These are phyloP conservation scores for Cheilosia pagana DNA, from an alignment of 2,888 invertebrate genomes.

Conservation along the genomic window DNA sequence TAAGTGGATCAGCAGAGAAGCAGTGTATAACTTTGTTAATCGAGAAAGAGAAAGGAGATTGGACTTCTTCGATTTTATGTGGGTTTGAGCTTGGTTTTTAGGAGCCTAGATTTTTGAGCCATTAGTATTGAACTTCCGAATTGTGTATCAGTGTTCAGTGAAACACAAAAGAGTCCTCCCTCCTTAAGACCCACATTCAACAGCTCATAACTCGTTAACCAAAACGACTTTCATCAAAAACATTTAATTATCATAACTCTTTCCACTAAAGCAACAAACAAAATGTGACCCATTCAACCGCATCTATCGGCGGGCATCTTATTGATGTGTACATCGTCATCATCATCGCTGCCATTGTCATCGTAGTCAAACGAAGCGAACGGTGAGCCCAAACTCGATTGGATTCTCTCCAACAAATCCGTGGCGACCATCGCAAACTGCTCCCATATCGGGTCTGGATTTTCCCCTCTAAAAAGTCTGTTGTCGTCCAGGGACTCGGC, in stretches of 20 bases:
- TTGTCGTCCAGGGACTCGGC: constrained; percentile 87
- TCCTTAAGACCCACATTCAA: background rate
- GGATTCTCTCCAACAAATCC: constrained; percentile 87
- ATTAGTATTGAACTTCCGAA: too few species aligned
- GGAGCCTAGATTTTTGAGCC: too few species aligned
- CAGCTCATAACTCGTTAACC: background rate
- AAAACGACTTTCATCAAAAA: constrained; percentile 18
- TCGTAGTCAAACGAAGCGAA: constrained; percentile 73
- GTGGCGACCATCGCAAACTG: constrained; percentile 90
- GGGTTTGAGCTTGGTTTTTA: too few species aligned
- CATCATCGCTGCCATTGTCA: constrained; percentile 77
- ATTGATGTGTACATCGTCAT: constrained; percentile 80
- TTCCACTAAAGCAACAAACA: constrained; percentile 24
- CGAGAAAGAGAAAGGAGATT: too few species aligned
- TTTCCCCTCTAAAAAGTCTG: constrained; percentile 82
- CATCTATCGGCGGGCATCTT: constrained; percentile 76
- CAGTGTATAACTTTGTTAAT: too few species aligned
- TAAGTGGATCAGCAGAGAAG: too few species aligned
- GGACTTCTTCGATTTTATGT: too few species aligned
- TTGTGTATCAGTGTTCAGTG: too few species aligned
- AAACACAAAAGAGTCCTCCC: too few species aligned
- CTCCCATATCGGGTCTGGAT: constrained; percentile 86
- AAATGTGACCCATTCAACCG: constrained; percentile 7
- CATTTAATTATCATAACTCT: constrained; percentile 27
- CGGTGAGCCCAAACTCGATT: constrained; percentile 77